Evolutionary conservation across 2,888 invertebrate genomes (phyloP).

Genomic region (Meghimatium bilineatum): DNA sequence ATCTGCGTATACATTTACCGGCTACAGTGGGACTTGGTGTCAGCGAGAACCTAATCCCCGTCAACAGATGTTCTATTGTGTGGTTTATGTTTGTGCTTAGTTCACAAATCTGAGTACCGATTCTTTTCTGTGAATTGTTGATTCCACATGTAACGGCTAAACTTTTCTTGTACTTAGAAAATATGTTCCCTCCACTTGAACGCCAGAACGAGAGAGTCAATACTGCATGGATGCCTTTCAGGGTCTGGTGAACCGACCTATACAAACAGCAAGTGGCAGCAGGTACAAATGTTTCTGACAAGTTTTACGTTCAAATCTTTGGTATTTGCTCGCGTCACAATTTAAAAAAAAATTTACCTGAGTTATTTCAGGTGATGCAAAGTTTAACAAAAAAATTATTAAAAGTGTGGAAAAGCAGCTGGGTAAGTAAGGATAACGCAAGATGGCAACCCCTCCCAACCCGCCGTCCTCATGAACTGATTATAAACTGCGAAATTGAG

Average conservation of each 20-base stretch:
- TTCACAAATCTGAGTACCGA: background rate
- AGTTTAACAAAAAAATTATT: no score
- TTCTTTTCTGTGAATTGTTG: background rate
- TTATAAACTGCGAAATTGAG: no score
- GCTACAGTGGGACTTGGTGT: background rate
- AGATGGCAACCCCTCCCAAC: no score
- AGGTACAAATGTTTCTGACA: background rate
- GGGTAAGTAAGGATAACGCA: no score
- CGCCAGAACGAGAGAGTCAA: background rate
- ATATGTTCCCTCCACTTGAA: background rate
- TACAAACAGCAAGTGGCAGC: background rate
- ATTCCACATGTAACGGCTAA: background rate
- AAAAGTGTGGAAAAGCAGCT: no score
- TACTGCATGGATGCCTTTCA: background rate
- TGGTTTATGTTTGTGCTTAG: background rate
- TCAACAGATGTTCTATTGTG: slow-evolving; percentile 4
- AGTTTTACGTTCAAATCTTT: background rate
- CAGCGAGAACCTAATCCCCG: background rate
- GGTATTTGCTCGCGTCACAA: background rate
- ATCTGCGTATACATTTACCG: background rate
- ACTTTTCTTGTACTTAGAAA: background rate
- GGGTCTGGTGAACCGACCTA: background rate
- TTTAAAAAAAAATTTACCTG: background rate
- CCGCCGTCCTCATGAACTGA: no score
- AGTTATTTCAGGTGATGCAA: background rate